Percentiles rank a stretch among this genome's conserved stretches.
These are phyloP conservation scores for Glyptemys insculpta DNA, from an alignment of 2,797 vertebrate genomes.

Conservation along the genomic window DNA sequence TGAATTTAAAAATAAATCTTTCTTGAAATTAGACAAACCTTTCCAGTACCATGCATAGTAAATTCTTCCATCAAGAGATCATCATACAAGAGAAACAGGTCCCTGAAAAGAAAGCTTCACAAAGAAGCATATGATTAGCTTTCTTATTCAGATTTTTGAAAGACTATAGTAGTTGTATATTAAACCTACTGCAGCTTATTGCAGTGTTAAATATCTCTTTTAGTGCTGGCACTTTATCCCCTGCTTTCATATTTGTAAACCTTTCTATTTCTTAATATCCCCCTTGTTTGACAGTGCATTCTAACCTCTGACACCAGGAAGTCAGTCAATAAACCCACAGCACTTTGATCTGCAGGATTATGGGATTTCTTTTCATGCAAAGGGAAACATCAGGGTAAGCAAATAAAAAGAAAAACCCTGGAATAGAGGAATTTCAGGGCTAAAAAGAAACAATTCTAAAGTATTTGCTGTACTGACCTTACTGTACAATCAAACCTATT, in stretches of 20 bases:
- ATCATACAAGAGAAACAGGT: background rate
- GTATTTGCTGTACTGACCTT: slow-evolving; percentile 35
- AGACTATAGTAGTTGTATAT: background rate
- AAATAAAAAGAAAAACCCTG: slow-evolving; percentile 58
- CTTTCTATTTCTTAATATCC: slow-evolving; percentile 66
- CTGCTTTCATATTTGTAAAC: slow-evolving; percentile 59
- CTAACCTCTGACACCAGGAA: slow-evolving; percentile 66
- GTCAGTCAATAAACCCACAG: slow-evolving; percentile 48
- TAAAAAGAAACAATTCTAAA: slow-evolving; percentile 35
- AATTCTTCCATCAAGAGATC: background rate
- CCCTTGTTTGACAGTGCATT: slow-evolving; percentile 42
- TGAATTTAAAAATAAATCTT: background rate
- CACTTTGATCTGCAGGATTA: slow-evolving; percentile 67
- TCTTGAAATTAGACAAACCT: background rate
- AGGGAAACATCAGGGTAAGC: slow-evolving; percentile 59
- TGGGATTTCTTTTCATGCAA: slow-evolving; percentile 63
- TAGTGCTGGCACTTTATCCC: slow-evolving; percentile 25
- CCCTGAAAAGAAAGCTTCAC: background rate
- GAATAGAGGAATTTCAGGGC: slow-evolving; percentile 11
- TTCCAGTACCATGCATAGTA: no score
- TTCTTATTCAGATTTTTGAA: slow-evolving; percentile 19
- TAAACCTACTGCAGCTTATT: background rate
- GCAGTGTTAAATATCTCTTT: slow-evolving; percentile 19
- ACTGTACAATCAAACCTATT: background rate
- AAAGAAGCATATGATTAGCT: background rate